Conservation (phyloP, 2,888 invertebrate genomes). For the Cosmorhoe ocellata region DNA sequence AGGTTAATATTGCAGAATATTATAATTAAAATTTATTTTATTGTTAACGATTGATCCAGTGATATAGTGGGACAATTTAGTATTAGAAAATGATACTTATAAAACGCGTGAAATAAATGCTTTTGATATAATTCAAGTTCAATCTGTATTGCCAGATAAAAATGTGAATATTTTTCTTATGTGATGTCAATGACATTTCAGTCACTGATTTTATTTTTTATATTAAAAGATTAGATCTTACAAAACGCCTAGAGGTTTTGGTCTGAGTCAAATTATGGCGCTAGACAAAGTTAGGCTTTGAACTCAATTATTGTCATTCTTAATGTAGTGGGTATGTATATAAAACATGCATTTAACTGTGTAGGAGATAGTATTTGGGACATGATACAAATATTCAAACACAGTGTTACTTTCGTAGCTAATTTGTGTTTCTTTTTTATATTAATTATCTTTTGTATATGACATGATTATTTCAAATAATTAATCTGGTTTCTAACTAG, state of each 20-base stretch:
- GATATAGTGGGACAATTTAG: conserved; percentile 76
- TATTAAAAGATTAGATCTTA: conserved; percentile 74
- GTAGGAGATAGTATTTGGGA: conserved; percentile 69
- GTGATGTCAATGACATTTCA: conserved; percentile 79
- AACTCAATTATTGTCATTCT: conserved; percentile 56
- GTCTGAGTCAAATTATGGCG: conserved; percentile 61
- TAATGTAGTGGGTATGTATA: conserved; percentile 68
- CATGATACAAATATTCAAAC: conserved; percentile 62
- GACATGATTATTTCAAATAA: conserved; percentile 67
- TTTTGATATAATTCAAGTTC: conserved; percentile 74
- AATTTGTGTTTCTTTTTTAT: conserved; percentile 70
- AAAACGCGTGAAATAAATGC: conserved; percentile 63
- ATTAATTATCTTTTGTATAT: conserved; percentile 69
- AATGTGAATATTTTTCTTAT: conserved; percentile 82
- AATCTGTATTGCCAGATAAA: conserved; percentile 83
- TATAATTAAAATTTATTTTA: conserved; percentile 78
- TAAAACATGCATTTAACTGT: conserved; percentile 77
- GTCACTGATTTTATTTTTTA: conserved; percentile 79
- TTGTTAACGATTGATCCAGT: conserved; percentile 73
- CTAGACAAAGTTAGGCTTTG: conserved; percentile 56
- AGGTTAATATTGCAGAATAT: conserved; percentile 63
- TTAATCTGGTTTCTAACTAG: conserved; percentile 69
- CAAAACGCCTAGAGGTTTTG: conserved; percentile 65
- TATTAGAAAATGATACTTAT: conserved; percentile 69
- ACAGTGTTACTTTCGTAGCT: conserved; percentile 70